phyloP scores from a whole-genome alignment of 1,140 invertebrate species.

The Pollicipes pollicipes region DNA sequence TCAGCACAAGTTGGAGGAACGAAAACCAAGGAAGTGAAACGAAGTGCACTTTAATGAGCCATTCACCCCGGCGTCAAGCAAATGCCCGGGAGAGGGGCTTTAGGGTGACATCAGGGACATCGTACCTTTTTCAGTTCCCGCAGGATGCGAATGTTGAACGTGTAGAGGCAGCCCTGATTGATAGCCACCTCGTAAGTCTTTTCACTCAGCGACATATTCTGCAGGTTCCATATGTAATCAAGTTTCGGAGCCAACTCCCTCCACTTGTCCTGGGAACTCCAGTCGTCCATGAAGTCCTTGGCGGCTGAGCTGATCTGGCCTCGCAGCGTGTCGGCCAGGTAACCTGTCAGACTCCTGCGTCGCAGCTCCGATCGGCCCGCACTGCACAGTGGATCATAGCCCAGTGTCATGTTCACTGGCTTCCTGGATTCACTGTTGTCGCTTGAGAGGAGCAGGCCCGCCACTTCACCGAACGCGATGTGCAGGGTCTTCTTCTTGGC shows the following conservation, averaged over 20 bases:
- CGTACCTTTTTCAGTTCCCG: background rate
- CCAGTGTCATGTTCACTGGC: background rate
- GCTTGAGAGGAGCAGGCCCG: too few relatives aligned
- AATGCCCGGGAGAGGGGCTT: too few relatives aligned
- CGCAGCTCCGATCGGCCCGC: background rate
- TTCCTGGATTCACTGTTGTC: background rate
- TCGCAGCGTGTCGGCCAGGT: background rate
- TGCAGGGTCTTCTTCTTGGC: background rate
- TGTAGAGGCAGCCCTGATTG: background rate
- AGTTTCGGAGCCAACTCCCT: background rate
- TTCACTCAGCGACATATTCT: background rate
- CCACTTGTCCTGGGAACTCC: background rate
- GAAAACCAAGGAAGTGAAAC: too few relatives aligned
- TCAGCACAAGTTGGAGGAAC: too few relatives aligned
- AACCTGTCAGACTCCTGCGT: background rate
- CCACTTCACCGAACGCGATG: background rate
- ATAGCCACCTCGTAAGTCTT: background rate
- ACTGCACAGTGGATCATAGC: background rate
- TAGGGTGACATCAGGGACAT: too few relatives aligned
- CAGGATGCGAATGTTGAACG: background rate
- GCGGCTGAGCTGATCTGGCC: background rate
- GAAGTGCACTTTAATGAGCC: too few relatives aligned
- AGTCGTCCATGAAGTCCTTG: background rate
- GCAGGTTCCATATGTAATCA: background rate
- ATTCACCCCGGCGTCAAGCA: too few relatives aligned